Conservation (phyloP, 2,888 invertebrate species). For the Aleiodes leptofemur region DNA sequence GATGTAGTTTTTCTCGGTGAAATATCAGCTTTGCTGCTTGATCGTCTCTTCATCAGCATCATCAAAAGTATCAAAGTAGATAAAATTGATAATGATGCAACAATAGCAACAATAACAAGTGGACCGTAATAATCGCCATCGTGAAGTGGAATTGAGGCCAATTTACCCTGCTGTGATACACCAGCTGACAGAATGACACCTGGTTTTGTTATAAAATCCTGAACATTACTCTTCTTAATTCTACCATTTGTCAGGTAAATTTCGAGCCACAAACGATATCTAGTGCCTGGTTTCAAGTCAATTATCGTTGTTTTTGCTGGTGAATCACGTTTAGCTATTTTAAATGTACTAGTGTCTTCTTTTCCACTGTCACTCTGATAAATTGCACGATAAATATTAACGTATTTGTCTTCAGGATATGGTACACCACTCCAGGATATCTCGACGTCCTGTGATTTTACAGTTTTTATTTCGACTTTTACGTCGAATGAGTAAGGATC, state of each 20-base stretch:
- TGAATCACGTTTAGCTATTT: conserved; percentile 85
- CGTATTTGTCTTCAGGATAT: conserved; percentile 91
- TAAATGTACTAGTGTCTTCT: conserved; percentile 84
- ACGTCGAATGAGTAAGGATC: conserved; percentile 92
- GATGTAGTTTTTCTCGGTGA: conserved; percentile 90
- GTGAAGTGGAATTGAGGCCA: conserved; percentile 77
- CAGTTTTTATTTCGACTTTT: conserved; percentile 83
- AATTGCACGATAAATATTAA: conserved; percentile 91
- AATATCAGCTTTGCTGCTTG: conserved; percentile 84
- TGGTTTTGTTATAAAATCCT: conserved; percentile 91
- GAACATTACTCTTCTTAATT: conserved; percentile 92
- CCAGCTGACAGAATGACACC: conserved; percentile 77
- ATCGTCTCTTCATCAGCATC: conserved; percentile 85
- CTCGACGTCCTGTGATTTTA: conserved; percentile 87
- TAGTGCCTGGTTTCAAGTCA: conserved; percentile 86
- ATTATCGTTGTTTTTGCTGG: conserved; percentile 81
- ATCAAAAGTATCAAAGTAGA: conserved; percentile 87
- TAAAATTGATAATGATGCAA: conserved; percentile 90
- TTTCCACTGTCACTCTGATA: conserved; percentile 86
- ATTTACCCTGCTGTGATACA: conserved; percentile 78
- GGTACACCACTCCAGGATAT: conserved; percentile 91
- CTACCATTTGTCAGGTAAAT: conserved; percentile 93
- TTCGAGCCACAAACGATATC: conserved; percentile 92
- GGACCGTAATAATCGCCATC: conserved; percentile 91
- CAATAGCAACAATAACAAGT: conserved; percentile 90